Base-by-base conservation (phyloP, 2,797 vertebrate species). In the Champsocephalus gunnari region DNA sequence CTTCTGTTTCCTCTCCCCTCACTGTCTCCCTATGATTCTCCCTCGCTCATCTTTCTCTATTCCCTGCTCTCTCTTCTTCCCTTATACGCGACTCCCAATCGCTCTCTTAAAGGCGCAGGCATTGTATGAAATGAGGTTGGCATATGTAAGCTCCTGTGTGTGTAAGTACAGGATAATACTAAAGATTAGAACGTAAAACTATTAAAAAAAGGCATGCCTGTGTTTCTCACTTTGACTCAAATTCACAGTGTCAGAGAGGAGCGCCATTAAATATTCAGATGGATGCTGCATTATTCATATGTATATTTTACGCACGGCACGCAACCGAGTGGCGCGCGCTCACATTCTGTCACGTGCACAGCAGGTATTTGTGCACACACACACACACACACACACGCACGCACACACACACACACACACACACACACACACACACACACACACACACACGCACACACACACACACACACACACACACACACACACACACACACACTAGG, bases 81-180 rank as follows among this genome's bases (percentile, higher is more conserved):
- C 72, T 80, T 78, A 71, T 83, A 85, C 83, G 79, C 68, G 66
- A 87, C 83, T 87, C 88, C 79, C 80, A 71, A 75, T 85, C 82
- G 76, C 64, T 82, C 88, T 91, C 81, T 92, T 92, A 92, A 93
- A 93, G 93, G 88, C 63, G 12, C 87, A 93, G 88, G 80, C 82
- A 59, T 72, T 51, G 74, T 69, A 80, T 60, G 77, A 88, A 91
- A 90, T 85, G 61, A 81, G 81, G 81, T 54, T 90, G 88, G 84
- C 81, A 85, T 81, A 80, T 73, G 80, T 77, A 78, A 82, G 85
- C 82, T 83, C 73, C 73, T 45, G 73, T 64, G 75, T 82, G 71
- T 80, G 85, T 87, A 85, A 88, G 77, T 81, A 83, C 61, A 63
- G 87, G 87, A 88, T 88, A 88, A 92, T 85, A 75, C 78, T 49